Evolutionary conservation across 2,888 invertebrate species (phyloP).

Genomic region (Trachelus tabidus): DNA sequence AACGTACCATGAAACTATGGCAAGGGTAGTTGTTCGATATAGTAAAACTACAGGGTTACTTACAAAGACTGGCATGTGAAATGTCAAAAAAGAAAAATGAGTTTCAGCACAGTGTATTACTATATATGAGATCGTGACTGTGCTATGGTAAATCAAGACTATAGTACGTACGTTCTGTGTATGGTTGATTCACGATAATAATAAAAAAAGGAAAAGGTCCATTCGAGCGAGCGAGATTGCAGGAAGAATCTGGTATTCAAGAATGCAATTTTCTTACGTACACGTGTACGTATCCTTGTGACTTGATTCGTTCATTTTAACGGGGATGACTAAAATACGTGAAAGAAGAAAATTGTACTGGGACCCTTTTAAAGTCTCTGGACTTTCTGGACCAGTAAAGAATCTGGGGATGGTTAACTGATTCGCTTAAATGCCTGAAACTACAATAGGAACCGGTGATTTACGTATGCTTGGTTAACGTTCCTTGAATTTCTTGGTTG

Average conservation of each 20-base stretch:
- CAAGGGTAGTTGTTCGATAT: conserved; percentile 3
- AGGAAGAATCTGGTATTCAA: background rate
- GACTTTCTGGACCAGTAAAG: background rate
- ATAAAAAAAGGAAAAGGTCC: background rate
- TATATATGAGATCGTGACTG: background rate
- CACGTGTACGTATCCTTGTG: background rate
- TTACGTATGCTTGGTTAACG: background rate
- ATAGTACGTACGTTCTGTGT: background rate
- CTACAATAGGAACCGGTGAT: background rate
- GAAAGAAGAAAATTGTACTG: background rate
- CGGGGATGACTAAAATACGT: background rate
- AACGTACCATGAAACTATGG: conserved; percentile 45
- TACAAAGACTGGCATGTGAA: background rate
- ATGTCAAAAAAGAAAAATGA: background rate
- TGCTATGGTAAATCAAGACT: background rate
- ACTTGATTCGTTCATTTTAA: background rate
- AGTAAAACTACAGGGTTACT: background rate
- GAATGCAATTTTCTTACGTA: background rate
- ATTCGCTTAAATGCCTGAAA: background rate
- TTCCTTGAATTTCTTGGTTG: no score
- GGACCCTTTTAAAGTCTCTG: background rate
- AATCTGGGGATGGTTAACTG: background rate
- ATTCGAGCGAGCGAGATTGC: background rate
- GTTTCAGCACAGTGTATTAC: background rate
- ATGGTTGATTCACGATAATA: background rate